Evolutionary conservation across 2,797 vertebrate species (phyloP), one percentile per base, ranked within the genome.

Genomic region (Enteromius radiatus): DNA sequence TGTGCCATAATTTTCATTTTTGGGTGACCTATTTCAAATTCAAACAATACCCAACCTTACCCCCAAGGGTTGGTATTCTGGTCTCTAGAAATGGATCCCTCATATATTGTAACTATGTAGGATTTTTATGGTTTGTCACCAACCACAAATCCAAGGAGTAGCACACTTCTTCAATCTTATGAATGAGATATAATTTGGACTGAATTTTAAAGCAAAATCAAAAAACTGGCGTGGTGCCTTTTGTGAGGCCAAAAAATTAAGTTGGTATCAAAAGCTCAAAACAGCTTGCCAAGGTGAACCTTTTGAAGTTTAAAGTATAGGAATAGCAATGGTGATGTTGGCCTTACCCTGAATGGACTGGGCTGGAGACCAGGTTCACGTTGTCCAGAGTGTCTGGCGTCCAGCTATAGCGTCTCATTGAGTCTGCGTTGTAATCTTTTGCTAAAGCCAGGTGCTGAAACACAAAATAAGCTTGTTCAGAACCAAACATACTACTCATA

Each of bases 351-450:
- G 98, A 99, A 93, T 99, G 98, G 84, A 99, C 90, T 7, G 98
- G 98, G 63, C 97, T 99, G 4, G 98, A 98, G 85, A 98, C 97
- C 12, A 99, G 94, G 92, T 99, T 98, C 85, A 99, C 96, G 65
- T 99, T 99, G 89, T 99, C 98, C 90, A 98, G 89, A 1, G 96
- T 95, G 54, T 99, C 98, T 56, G 96, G 91, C 5, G 97, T 95
- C 98, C 98, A 99, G 93, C 98, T 99, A 81, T 98, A 99, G 83
- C 97, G 96, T 89, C 97, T 96, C 90, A 98, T 92, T 45, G 98
- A 97, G 87, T 99, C 97, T 5, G 93, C 94, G 87, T 98, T 97
- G 81, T 93, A 95, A 84, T 99, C 97, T 91, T 97, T 97, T 19
- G 96, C 96, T 82, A 93, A 95, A 0, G 96, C 93, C 91, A 97